phyloP scores from a whole-genome alignment of 2,113 vertebrate genomes.

The Sterrhoptilus dennistouni region DNA sequence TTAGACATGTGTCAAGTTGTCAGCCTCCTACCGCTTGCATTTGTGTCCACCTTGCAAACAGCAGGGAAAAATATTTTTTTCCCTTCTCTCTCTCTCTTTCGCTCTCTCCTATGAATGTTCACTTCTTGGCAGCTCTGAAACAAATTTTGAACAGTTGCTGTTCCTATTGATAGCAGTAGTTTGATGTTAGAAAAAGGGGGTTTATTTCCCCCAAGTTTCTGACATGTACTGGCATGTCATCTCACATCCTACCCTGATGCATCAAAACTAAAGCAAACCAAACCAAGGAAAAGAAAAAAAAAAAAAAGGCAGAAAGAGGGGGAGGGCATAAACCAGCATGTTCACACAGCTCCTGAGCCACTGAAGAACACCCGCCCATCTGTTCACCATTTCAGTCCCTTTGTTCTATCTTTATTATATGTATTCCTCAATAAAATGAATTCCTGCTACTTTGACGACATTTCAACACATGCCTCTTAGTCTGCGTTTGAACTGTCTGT shows the following conservation, averaged over 20 bases:
- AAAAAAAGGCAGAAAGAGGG: constrained; percentile 36
- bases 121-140: constrained; percentile 82
- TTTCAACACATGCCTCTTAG: constrained; percentile 36
- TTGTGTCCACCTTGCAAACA: constrained; percentile 83
- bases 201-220: constrained; percentile 80
- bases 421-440: constrained; percentile 56
- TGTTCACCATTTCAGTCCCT: constrained; percentile 69
- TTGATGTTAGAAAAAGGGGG: constrained; percentile 75
- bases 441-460: constrained; percentile 44
- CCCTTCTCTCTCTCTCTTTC: constrained; percentile 49
- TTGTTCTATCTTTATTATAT: constrained; percentile 69
- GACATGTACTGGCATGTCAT: constrained; percentile 77
- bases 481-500: constrained; percentile 34
- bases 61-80: constrained; percentile 76
- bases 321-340: constrained; percentile 64
- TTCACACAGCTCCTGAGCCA: constrained; percentile 67
- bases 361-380: constrained; percentile 72
- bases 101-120: constrained; percentile 66
- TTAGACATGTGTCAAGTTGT: constrained; percentile 81
- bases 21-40: constrained; percentile 76
- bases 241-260: constrained; percentile 70
- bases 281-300: not conserved
- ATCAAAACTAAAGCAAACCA: constrained; percentile 70
- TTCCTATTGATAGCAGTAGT: constrained; percentile 80
- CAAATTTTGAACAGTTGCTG: constrained; percentile 80